Evolutionary conservation across 2,797 vertebrate genomes (phyloP).

Genomic region (Bufotes viridis): DNA sequence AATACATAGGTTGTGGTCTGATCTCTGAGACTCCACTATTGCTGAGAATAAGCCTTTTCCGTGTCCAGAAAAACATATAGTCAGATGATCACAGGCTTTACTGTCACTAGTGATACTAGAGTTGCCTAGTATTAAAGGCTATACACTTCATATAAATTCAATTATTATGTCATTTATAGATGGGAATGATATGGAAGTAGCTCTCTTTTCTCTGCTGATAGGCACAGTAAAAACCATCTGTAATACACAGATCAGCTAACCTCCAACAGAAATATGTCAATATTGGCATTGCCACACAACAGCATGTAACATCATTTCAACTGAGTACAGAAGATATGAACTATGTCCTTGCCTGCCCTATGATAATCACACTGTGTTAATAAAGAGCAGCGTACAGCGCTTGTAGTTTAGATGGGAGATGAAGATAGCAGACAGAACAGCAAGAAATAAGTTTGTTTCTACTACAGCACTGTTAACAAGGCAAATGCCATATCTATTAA

Average conservation of each 20-base stretch:
- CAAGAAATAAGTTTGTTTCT: neutral
- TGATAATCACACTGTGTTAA: slow-evolving; percentile 37
- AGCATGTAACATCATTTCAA: neutral
- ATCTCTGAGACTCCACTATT: neutral
- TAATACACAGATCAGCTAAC: neutral
- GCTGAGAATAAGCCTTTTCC: neutral
- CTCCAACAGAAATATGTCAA: slow-evolving; percentile 18
- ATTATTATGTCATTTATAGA: neutral
- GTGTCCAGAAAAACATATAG: neutral
- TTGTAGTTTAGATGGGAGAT: neutral
- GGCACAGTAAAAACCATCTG: neutral
- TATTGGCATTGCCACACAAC: neutral
- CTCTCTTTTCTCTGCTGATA: slow-evolving; percentile 1
- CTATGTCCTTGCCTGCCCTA: slow-evolving; percentile 26
- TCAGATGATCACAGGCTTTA: neutral
- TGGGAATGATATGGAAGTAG: neutral
- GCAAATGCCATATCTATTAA: neutral
- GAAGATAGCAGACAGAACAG: slow-evolving; percentile 10
- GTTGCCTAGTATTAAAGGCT: neutral
- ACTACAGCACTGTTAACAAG: neutral
- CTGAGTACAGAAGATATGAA: slow-evolving; percentile 6
- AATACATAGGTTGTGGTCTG: no score
- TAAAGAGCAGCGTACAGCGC: neutral
- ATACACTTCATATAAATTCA: neutral
- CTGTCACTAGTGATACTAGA: neutral